These are phyloP conservation scores for Toxotes jaculatrix DNA, from an alignment of 2,113 vertebrate species.

Conservation along the genomic window DNA sequence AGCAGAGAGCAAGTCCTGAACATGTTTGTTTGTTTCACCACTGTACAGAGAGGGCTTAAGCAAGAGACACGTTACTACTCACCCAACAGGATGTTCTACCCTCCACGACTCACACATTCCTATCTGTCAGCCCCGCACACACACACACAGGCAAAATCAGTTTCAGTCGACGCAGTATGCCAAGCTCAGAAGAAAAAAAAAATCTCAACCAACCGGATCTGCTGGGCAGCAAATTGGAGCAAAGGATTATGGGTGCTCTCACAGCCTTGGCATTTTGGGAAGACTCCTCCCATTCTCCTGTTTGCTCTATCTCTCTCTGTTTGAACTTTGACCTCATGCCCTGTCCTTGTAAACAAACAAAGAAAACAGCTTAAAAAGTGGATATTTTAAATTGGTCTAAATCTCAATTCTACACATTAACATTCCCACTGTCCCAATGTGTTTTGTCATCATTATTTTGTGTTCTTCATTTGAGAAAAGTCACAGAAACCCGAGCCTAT, in stretches of 20 bases:
- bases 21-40: conserved; percentile 56
- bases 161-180: conserved; percentile 51
- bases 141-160: conserved; percentile 28
- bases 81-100: conserved; percentile 67
- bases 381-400: conserved; percentile 16
- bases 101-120: conserved; percentile 60
- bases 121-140: conserved; percentile 51
- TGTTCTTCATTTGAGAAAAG: conserved; percentile 23
- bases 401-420: conserved; percentile 5
- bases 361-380: conserved; percentile 17
- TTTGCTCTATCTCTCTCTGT: conserved; percentile 21
- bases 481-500: conserved; percentile 20
- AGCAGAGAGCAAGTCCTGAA: conserved; percentile 37
- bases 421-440: conserved; percentile 1
- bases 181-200: conserved; percentile 46
- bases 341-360: conserved; percentile 34
- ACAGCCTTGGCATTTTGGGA: conserved; percentile 68
- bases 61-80: conserved; percentile 59
- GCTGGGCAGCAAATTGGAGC: conserved; percentile 64
- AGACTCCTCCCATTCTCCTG: conserved; percentile 54
- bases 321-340: conserved; percentile 40
- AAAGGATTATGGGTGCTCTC: conserved; percentile 65
- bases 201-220: conserved; percentile 75
- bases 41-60: conserved; percentile 53
- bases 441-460: conserved; percentile 17